phyloP scores from a whole-genome alignment of 2,113 vertebrate species.

The Rhadina sibilatrix region DNA sequence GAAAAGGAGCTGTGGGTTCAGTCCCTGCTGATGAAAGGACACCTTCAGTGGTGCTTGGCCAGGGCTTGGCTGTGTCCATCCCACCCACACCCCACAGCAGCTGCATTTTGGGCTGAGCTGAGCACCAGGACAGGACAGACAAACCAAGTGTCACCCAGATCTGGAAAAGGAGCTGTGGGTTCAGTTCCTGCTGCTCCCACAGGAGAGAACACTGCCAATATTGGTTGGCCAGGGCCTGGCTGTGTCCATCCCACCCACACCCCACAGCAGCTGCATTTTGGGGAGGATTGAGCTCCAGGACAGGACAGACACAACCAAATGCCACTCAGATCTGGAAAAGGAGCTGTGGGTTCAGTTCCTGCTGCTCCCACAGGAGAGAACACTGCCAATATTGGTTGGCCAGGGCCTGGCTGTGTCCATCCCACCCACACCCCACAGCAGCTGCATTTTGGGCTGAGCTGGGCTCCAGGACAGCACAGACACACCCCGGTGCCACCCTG shows the following conservation, averaged over 20 bases:
- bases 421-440: background rate
- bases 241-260: background rate
- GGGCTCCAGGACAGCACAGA: background rate
- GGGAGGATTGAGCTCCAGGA: background rate
- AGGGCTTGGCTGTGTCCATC: background rate
- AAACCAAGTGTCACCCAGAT: background rate
- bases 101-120: too few relatives aligned
- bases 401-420: background rate
- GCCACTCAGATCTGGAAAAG: too few relatives aligned
- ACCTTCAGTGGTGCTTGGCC: background rate
- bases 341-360: too few relatives aligned
- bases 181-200: background rate
- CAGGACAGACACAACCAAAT: fast-evolving
- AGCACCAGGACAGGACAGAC: background rate
- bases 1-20: fast-evolving
- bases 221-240: background rate
- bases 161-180: background rate
- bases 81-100: background rate
- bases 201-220: background rate
- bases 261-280: background rate
- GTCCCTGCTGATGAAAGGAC: background rate
- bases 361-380: too few relatives aligned
- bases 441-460: background rate
- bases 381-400: background rate
- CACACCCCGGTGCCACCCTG: fast-evolving